Base-by-base conservation (phyloP, 2,888 invertebrate genomes). In the Iphiclides podalirius region DNA sequence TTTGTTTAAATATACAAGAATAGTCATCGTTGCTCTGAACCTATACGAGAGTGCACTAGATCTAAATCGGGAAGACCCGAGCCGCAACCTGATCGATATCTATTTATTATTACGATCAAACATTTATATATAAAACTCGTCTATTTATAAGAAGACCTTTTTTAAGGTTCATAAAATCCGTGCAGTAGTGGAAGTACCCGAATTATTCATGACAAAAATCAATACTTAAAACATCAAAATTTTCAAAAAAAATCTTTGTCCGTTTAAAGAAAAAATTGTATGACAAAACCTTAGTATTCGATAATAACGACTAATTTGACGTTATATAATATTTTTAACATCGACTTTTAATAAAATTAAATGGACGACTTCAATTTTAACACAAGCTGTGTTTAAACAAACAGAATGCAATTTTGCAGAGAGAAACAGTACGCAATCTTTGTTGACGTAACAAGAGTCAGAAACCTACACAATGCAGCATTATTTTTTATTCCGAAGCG, bases 91-190 rank as follows among this genome's bases (percentile, higher is more conserved):
- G 56, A 54, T 63, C 61, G 49, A 64, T 63, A 53, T 41, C 26
- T 50, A 55, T 61, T 58, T 61, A 60, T 58, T 56, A 58, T 58
- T 58, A 60, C 55, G 35, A 41, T 35, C 35, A 28, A 23, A 44
- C 26, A 6, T 38, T 50, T 43, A 35, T 16, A 31, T 33, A 16
- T 16, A 38, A 15, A 15, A 20, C 9, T 31, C 28, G 34, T 42
- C 40, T 42, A 38, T 54, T 36, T 52, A 35, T 45, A 42, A 31
- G 12, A 0, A 15, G n/a, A 3, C 3, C 6, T 31, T 14, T 33
- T 26, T 26, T 40, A n/a, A 28, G 13, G 28, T 23, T 4, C 26
- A 23, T n/a, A 4, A 20, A 20, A 20, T 20, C 3, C 20, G n/a
- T 26, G 6, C 12, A 26, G n/a, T 26, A 13, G n/a, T n/a, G n/a